These are phyloP conservation scores for Nyctereutes procyonoides DNA, from an alignment of 2,113 vertebrate species.

Conservation along the genomic window DNA sequence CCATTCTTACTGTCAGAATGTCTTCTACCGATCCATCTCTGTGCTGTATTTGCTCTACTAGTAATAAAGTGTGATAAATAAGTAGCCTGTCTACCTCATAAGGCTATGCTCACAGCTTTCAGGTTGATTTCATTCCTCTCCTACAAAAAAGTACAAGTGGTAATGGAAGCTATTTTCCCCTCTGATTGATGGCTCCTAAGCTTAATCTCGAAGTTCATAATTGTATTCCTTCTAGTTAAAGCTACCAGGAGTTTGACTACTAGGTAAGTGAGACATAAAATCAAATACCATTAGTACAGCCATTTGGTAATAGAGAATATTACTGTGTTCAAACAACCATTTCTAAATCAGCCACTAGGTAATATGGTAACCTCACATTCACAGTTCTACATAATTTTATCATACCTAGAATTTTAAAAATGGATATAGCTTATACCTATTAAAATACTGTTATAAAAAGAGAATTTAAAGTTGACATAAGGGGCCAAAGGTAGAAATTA, in stretches of 20 bases:
- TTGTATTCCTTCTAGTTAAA: neutral
- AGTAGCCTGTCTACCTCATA: neutral
- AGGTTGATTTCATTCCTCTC: neutral
- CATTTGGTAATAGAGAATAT: neutral
- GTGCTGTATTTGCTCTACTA: neutral
- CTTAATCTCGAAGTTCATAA: neutral
- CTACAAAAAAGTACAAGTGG: neutral
- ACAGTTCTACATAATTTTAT: conserved; percentile 42
- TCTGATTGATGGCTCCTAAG: neutral
- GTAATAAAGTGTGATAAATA: neutral
- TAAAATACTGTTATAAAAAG: neutral
- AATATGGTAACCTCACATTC: neutral
- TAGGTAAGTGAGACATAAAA: neutral
- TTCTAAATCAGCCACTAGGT: neutral
- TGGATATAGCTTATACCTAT: neutral
- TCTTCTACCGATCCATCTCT: neutral
- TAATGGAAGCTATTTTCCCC: neutral
- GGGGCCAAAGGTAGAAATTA: conserved; percentile 8
- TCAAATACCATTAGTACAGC: neutral
- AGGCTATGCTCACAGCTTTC: neutral
- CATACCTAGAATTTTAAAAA: neutral
- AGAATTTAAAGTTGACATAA: neutral
- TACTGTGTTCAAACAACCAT: neutral
- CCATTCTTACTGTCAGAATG: neutral
- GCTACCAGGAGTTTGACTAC: neutral